Percentiles rank a stretch among this genome's conserved stretches.
These are phyloP conservation scores for Sinelater perroti DNA, from an alignment of 2,888 invertebrate genomes.

Conservation along the genomic window DNA sequence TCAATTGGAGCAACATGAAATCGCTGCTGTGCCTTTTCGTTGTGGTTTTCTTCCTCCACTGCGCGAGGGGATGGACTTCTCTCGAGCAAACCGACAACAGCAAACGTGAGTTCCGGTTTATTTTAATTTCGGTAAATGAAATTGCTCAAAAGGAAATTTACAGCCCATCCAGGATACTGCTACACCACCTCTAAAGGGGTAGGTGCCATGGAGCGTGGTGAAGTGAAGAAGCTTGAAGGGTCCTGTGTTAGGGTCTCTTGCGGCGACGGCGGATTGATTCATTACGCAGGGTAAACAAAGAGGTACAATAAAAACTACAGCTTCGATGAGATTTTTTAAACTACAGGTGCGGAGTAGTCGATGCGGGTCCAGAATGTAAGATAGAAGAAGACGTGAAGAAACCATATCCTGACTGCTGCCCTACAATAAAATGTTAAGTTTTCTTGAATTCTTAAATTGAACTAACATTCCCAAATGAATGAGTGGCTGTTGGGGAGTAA, in stretches of 20 bases:
- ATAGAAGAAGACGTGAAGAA: not conserved
- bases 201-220: slow-evolving; percentile 23
- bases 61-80: slow-evolving; percentile 8
- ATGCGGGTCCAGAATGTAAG: not conserved
- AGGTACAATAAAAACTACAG: not conserved
- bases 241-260: slow-evolving; percentile 22
- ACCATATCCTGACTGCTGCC: not conserved
- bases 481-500: no score
- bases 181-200: slow-evolving; percentile 19
- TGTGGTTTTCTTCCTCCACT: no score
- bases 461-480: no score
- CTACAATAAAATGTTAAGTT: no score
- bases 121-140: not conserved
- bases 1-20: no score
- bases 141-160: not conserved
- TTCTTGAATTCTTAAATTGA: no score
- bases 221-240: slow-evolving; percentile 15
- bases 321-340: no score
- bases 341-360: not conserved
- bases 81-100: slow-evolving; percentile 2
- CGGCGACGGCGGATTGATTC: slow-evolving; percentile 12
- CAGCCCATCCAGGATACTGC: slow-evolving; percentile 27
- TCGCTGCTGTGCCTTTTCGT: no score
- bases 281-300: slow-evolving; percentile 18
- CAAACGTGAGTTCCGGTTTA: not conserved